Percentiles rank a stretch among this genome's conserved stretches.
These are phyloP conservation scores for Astropecten irregularis DNA, from an alignment of 53 echinoderm and acorn worm species.

Conservation along the genomic window DNA sequence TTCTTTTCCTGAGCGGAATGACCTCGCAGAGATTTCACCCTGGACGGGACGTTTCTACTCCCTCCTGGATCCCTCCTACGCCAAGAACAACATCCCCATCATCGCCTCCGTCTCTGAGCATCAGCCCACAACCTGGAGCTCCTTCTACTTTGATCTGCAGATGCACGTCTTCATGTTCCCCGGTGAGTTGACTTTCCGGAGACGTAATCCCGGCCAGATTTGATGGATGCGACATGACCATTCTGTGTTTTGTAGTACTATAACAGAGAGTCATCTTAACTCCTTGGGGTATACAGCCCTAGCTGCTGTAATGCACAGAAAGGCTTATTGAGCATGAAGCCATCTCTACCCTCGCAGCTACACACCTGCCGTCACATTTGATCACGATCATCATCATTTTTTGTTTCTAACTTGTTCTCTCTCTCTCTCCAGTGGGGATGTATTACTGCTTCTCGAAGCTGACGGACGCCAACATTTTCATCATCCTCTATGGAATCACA, in stretches of 20 bases:
- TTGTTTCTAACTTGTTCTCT: too few relatives aligned
- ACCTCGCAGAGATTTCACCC: conserved; percentile 86
- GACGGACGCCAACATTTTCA: conserved; percentile 97
- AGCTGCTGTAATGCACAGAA: too few relatives aligned
- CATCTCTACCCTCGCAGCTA: too few relatives aligned
- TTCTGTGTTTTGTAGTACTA: too few relatives aligned
- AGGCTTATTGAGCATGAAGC: too few relatives aligned
- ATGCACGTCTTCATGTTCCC: conserved; percentile 99
- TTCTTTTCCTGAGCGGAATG: conserved; percentile 51
- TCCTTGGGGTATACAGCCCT: too few relatives aligned
- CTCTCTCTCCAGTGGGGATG: conserved; percentile 83
- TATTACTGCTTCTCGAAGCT: conserved; percentile 97
- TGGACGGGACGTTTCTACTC: conserved; percentile 99
- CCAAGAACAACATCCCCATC: conserved; percentile 99
- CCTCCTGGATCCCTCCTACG: conserved; percentile 97
- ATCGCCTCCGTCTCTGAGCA: conserved; percentile 98
- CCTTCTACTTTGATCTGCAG: conserved; percentile 99
- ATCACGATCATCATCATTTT: too few relatives aligned
- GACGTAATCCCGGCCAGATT: background rate
- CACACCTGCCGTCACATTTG: too few relatives aligned
- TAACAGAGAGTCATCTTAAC: too few relatives aligned
- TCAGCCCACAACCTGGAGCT: conserved; percentile 99
- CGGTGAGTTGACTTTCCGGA: conserved; percentile 66
- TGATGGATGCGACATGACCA: background rate
- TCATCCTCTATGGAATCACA: conserved; percentile 91